A percentile compares a stretch with the other conserved stretches of the same genome.
phyloP scores from a whole-genome alignment of 1,140 invertebrate species.

The Augochlora pura region DNA sequence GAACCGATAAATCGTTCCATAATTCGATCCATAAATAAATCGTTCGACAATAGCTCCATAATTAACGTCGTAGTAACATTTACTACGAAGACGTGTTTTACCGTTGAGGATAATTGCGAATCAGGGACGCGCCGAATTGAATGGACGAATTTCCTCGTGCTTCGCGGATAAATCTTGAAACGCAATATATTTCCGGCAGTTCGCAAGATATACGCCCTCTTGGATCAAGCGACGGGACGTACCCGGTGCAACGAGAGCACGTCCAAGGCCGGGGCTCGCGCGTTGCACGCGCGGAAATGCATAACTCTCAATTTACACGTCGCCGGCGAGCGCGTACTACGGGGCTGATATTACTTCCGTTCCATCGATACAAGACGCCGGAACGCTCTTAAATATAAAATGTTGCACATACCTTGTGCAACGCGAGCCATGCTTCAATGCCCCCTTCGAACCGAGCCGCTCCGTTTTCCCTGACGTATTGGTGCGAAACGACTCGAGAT shows the following conservation, averaged over 20 bases:
- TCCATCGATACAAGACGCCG: slow-evolving; percentile 39
- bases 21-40: no score
- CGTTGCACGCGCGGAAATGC: slow-evolving; percentile 43
- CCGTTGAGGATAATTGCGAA: no score
- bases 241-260: slow-evolving; percentile 5
- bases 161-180: slow-evolving; percentile 54
- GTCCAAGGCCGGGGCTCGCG: slow-evolving; percentile 4
- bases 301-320: slow-evolving; percentile 63
- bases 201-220: slow-evolving; percentile 46
- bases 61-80: no score
- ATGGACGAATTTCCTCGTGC: neutral
- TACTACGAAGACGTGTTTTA: no score
- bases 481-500: neutral
- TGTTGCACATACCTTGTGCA: slow-evolving; percentile 21
- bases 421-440: slow-evolving; percentile 35
- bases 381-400: slow-evolving; percentile 48
- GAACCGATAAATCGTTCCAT: no score
- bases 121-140: slow-evolving; percentile 10
- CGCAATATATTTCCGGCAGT: slow-evolving; percentile 56
- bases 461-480: slow-evolving; percentile 2
- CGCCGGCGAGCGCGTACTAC: slow-evolving; percentile 3
- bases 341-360: slow-evolving; percentile 51
- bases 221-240: slow-evolving; percentile 52
- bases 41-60: no score
- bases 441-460: neutral